Conservation (phyloP, 1,140 invertebrate species). For the Panonychus citri region DNA sequence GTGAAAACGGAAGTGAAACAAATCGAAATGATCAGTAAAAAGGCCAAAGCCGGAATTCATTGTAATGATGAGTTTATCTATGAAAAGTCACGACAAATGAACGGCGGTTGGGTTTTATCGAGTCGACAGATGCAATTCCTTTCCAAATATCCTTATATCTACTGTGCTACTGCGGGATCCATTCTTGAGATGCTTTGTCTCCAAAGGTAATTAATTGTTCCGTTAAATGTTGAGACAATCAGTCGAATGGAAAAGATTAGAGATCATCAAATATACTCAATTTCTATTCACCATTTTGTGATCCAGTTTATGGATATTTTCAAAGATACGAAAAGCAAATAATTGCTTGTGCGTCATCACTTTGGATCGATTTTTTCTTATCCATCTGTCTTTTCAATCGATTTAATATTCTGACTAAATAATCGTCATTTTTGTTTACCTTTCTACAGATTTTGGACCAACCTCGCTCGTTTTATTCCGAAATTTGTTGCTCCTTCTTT, state of each 20-base stretch:
- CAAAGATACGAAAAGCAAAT: too few relatives aligned
- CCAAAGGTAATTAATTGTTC: conserved; percentile 11
- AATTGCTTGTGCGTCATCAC: too few relatives aligned
- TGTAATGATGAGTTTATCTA: background rate
- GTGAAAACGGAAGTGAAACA: too few relatives aligned
- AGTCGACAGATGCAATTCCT: conserved; percentile 12
- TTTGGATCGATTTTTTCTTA: too few relatives aligned
- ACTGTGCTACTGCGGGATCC: conserved; percentile 14
- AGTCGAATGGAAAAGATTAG: too few relatives aligned
- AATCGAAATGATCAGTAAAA: too few relatives aligned
- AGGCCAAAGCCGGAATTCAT: too few relatives aligned
- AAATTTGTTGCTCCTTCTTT: conserved; percentile 12
- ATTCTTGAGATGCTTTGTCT: conserved; percentile 13
- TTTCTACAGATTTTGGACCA: conserved; percentile 14
- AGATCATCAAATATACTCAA: too few relatives aligned
- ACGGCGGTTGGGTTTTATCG: conserved; percentile 11
- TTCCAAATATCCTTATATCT: conserved; percentile 11
- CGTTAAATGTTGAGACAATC: too few relatives aligned
- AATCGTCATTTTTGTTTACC: background rate
- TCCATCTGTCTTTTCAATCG: too few relatives aligned
- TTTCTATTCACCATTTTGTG: too few relatives aligned
- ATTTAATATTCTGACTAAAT: background rate
- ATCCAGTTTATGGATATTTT: too few relatives aligned
- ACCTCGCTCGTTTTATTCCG: conserved; percentile 13
- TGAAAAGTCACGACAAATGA: background rate